phyloP scores from a whole-genome alignment of 1,140 invertebrate genomes.

The Dendrolimus kikuchii region DNA sequence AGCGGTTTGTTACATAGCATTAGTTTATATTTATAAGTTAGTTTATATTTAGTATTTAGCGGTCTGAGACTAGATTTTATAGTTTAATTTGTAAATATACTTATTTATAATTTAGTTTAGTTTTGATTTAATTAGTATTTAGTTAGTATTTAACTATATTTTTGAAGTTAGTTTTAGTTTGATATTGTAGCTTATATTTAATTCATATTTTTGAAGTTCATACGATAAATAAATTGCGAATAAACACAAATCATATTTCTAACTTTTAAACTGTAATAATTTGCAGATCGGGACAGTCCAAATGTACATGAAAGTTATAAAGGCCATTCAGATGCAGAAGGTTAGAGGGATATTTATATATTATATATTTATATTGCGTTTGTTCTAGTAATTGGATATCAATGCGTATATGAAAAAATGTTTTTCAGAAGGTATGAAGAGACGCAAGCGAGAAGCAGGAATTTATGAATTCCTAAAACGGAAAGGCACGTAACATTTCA shows the following conservation, averaged over 20 bases:
- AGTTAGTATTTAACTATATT: too few species aligned
- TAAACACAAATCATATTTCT: not conserved
- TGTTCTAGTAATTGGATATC: conserved; percentile 1
- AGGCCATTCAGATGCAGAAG: conserved; percentile 11
- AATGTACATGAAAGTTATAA: conserved; percentile 14
- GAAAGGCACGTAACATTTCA: not conserved
- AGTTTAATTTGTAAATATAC: too few species aligned
- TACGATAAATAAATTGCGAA: not conserved
- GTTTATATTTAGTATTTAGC: too few species aligned
- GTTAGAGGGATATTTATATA: not conserved
- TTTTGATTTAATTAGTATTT: too few species aligned
- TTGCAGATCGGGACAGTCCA: conserved; percentile 8
- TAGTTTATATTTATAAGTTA: too few species aligned
- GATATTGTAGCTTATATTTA: too few species aligned
- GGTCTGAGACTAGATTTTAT: too few species aligned
- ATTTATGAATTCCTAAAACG: not conserved
- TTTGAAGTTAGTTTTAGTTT: too few species aligned
- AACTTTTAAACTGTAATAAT: not conserved
- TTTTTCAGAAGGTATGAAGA: conserved; percentile 2
- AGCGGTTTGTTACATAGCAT: too few species aligned
- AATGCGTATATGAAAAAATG: not conserved
- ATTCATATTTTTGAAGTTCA: too few species aligned
- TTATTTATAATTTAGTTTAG: too few species aligned
- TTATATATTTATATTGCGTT: not conserved
- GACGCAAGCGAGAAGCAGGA: conserved; percentile 1